Base-by-base conservation (phyloP, 2,888 invertebrate genomes). In the Zygogramma bicolorata region DNA sequence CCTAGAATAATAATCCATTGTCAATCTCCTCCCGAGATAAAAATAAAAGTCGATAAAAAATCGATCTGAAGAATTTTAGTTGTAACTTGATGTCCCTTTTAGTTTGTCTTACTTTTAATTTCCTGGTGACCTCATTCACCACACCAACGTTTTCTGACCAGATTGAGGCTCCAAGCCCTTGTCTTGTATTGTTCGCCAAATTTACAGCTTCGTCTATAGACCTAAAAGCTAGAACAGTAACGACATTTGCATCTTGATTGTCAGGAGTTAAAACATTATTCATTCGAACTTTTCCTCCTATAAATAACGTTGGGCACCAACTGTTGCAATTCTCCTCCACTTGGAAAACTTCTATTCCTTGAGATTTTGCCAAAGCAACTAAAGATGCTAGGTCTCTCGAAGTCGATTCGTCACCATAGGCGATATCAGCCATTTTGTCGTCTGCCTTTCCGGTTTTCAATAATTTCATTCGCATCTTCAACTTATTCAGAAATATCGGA, bases 61-160 rank as follows among this genome's bases (percentile, higher is more conserved):
- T n/a, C n/a, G n/a, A n/a, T n/a, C n/a, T n/a, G n/a, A n/a, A n/a
- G n/a, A n/a, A n/a, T n/a, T n/a, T n/a, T n/a, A n/a, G n/a, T n/a
- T n/a, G n/a, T n/a, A n/a, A n/a, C n/a, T n/a, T n/a, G n/a, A n/a
- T n/a, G n/a, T n/a, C n/a, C n/a, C n/a, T 34, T 34, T 0, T 34
- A 2, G 34, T 13, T 3, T 13, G 7, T 46, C 79, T 77, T 78
- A 87, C 87, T 80, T 89, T 86, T 18, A 91, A 79, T 78, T 86
- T 86, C 57, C 86, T 81, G 1, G 88, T 87, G 6, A 90, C 87
- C 84, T 91, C 91, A 79, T 90, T 84, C 1, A 88, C 88, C 22
- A 90, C 80, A 38, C 88, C 86, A 46, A 88, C 81, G 79, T 88
- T 89, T 85, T 91, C 90, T 1, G 89, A 88, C 90, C 90, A 91